Base-by-base conservation (phyloP, 2,113 vertebrate genomes). In the Aepyceros melampus region DNA sequence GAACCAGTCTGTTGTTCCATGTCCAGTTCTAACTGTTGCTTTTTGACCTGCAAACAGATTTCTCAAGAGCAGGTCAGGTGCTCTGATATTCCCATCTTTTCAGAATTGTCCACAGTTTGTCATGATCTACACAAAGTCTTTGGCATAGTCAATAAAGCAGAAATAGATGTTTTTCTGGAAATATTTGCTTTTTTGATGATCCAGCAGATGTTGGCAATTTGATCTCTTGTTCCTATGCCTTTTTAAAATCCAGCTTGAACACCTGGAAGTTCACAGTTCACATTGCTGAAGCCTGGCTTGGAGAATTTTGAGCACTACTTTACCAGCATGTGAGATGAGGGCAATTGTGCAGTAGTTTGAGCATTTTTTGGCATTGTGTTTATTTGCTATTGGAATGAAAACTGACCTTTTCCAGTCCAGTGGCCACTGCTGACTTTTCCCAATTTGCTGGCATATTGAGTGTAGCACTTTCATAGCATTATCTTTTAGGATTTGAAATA, bases 211-310 rank as follows among this genome's bases (percentile, higher is more conserved):
- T 71, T 71, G 64, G 19, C 19, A 71, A 71, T 36, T 71, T 71
- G n/a, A 71, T 36, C 19, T 23, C 9, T 71, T 4, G 19, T 71
- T 71, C 19, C 19, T 71, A 60, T 40, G 33, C 10, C 23, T 45
- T 76, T 45, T 76, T 76, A 15, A 36, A 71, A 71, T 71, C n/a
- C 64, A 71, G n/a, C 64, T 36, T 36, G 64, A 71, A 71, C 9
- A 36, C 19, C 19, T 21, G 64, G 4, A 71, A 71, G 8, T 71
- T 36, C 64, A 71, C 1, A 0, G 64, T 36, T 36, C 19, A 36
- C 36, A 36, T 36, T 71, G 1, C n/a, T 36, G n/a, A 71, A 36
- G 64, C n/a, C n/a, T 71, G 64, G 64, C 64, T 71, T 71, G 19
- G 64, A 36, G 9, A 71, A 21, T 71, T 71, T 71, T 71, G 64